Percentiles rank a stretch among this genome's conserved stretches.
Conservation (phyloP, 1,140 invertebrate species). For the Trichonephila inaurata region DNA sequence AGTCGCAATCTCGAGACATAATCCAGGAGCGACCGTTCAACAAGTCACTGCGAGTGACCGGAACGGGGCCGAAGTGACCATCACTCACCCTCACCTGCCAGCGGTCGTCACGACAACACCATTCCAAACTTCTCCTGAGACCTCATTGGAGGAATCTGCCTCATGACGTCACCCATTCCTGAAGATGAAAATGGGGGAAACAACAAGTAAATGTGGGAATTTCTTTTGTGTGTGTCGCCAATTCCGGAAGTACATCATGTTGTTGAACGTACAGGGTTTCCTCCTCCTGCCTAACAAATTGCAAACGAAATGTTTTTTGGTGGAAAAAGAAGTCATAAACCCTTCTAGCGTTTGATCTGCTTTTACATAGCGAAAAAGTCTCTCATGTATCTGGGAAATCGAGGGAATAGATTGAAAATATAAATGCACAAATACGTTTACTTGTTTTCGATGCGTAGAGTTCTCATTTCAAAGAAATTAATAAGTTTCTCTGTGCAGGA, state of each 20-base stretch:
- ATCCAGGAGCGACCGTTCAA: no score
- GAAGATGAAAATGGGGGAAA: not conserved
- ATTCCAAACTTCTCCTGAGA: not conserved
- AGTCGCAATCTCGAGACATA: no score
- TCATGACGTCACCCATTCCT: slow-evolving; percentile 8
- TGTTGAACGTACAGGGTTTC: not conserved
- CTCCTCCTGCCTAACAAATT: not conserved
- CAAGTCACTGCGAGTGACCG: not conserved
- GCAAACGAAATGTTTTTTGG: not conserved
- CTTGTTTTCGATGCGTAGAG: no score
- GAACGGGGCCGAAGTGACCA: not conserved
- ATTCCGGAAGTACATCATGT: slow-evolving; percentile 17
- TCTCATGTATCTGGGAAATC: no score
- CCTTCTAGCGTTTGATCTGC: no score
- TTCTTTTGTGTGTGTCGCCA: not conserved
- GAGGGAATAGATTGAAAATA: no score
- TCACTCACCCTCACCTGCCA: not conserved
- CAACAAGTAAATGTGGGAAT: not conserved
- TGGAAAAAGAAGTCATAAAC: not conserved
- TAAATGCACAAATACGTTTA: no score
- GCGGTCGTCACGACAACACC: not conserved
- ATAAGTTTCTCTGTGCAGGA: no score
- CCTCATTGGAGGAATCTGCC: not conserved
- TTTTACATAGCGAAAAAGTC: no score
- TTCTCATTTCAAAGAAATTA: no score